phyloP scores from a whole-genome alignment of 2,888 invertebrate species.

The Dione vanillae region DNA sequence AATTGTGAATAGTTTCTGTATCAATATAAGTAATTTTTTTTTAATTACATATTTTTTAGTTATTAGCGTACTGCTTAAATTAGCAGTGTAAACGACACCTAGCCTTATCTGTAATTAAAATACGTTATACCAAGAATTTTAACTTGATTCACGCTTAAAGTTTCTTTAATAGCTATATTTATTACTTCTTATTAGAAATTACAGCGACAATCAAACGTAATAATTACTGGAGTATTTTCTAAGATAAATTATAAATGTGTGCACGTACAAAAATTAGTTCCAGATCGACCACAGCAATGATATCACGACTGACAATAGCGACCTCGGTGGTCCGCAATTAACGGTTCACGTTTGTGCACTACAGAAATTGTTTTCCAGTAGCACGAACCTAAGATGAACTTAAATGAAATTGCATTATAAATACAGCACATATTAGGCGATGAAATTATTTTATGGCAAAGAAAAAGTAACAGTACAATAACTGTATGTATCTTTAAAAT shows the following conservation, averaged over 20 bases:
- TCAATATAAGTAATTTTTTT: no score
- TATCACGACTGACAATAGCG: slow-evolving; percentile 46
- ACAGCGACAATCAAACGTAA: slow-evolving; percentile 10
- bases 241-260: slow-evolving; percentile 41
- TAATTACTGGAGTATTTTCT: slow-evolving; percentile 37
- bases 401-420: slow-evolving; percentile 29
- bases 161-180: neutral
- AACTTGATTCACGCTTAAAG: neutral
- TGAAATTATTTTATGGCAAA: neutral
- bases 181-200: neutral
- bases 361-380: slow-evolving; percentile 40
- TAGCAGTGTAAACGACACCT: neutral
- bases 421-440: slow-evolving; percentile 7
- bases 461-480: neutral
- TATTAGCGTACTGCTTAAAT: neutral
- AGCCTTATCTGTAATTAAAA: neutral
- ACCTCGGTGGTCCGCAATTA: slow-evolving; percentile 48
- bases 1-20: neutral
- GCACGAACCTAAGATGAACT: slow-evolving; percentile 32
- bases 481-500: no score
- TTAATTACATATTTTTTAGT: no score
- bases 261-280: slow-evolving; percentile 47
- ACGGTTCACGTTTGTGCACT: slow-evolving; percentile 45
- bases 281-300: slow-evolving; percentile 45
- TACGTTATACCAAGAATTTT: neutral